Base-by-base conservation (phyloP, 37 sponge, comb jelly and placozoan species). In the Axinella damicornis region DNA sequence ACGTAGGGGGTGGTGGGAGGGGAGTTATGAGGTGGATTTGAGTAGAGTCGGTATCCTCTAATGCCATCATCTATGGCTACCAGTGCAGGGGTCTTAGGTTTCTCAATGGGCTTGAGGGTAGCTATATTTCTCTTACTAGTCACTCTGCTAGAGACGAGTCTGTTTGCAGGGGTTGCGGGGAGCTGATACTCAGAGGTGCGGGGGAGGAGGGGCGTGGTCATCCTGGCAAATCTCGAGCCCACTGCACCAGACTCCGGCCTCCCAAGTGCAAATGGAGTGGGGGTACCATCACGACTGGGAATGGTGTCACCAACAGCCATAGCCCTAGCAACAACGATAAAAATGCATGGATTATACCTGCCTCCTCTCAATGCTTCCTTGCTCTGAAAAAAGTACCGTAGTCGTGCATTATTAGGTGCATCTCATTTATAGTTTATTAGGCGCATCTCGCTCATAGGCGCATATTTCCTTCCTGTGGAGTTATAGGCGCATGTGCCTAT, bases 1-100 rank as follows among this genome's bases (percentile, higher is more conserved):
- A 78, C 25, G 9, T 53, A 74, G 14, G 84, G 84, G 25, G 65
- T 73, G 19, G 84, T 53, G 28, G 84, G 74, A 16, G 83, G 73
- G 33, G 72, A 72, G 32, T 12, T 41, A 30, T 62, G 62, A 17
- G 72, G 22, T 9, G 35, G 27, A 53, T 63, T 65, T 4, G 74
- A 41, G 40, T 32, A 30, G 21, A 83, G 35, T 32, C 46, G 39
- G 75, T 53, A 74, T 0, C 84, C 83, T 12, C 78, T 37, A 25
- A 82, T 82, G 35, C 73, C 39, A 27, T 70, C 73, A 19, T 84
- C 85, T 16, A 83, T 79, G 66, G 77, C 62, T 32, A 61, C 54
- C 1, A 80, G 79, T 17, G 91, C 91, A 12, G 91, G 86, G 14
- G 86, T 91, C 56, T 77, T 85, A 4, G 91, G 87, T 40, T 78